A percentile compares a stretch with the other conserved stretches of the same genome.
Conservation (phyloP, 2,888 invertebrate species). For the Drosophila gaucha region DNA sequence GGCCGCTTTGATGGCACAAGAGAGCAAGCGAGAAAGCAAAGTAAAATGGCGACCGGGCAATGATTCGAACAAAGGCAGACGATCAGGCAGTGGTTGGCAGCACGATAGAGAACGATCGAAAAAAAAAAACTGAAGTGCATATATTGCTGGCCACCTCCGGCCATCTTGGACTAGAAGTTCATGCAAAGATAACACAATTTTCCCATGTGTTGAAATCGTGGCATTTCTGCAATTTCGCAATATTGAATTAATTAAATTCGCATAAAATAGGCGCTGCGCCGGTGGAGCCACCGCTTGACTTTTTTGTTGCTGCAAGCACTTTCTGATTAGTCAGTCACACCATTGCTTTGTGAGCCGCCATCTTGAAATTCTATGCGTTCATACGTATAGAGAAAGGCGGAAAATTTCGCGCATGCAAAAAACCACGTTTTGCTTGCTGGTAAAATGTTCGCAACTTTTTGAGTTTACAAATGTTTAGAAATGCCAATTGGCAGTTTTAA, state of each 20-base stretch:
- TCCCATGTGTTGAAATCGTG: conserved; percentile 12
- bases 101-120: conserved; percentile 38
- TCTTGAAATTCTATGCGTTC: conserved; percentile 69
- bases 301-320: conserved; percentile 18
- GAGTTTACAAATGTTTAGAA: neutral
- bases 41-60: conserved; percentile 64
- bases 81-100: conserved; percentile 57
- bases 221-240: conserved; percentile 14
- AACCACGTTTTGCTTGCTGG: conserved; percentile 44
- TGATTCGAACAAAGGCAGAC: conserved; percentile 47
- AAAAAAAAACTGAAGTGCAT: conserved; percentile 50
- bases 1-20: conserved; percentile 49
- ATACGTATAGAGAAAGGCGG: conserved; percentile 46
- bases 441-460: conserved; percentile 9
- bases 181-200: conserved; percentile 21
- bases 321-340: conserved; percentile 43
- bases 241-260: conserved; percentile 9
- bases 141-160: conserved; percentile 24
- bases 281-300: conserved; percentile 3
- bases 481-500: neutral
- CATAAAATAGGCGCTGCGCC: neutral
- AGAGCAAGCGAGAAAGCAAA: conserved; percentile 46
- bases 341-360: conserved; percentile 56
- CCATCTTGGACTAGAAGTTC: conserved; percentile 45
- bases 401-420: conserved; percentile 51